Evolutionary conservation across 2,888 invertebrate genomes (phyloP).

Genomic region (Agrotis puta): DNA sequence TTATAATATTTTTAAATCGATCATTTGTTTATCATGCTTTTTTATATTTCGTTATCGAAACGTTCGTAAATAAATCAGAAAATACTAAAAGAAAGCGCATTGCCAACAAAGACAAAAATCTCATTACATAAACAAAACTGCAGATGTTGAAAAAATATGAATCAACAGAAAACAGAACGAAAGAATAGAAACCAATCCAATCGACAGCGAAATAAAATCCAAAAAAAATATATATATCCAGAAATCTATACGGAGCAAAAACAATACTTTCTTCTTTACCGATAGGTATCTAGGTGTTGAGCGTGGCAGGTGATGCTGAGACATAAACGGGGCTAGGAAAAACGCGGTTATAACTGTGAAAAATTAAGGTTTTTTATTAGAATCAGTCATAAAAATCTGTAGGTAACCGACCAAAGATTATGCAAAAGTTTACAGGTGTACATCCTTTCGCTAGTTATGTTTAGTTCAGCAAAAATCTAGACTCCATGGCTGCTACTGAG

Average conservation of each 20-base stretch:
- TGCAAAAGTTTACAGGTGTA: too few species aligned
- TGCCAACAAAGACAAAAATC: neutral
- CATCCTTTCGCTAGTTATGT: too few species aligned
- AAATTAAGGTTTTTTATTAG: neutral
- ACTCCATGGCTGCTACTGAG: too few species aligned
- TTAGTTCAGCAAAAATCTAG: too few species aligned
- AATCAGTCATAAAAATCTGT: too few species aligned
- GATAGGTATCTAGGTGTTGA: slow-evolving; percentile 58
- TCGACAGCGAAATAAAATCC: slow-evolving; percentile 55
- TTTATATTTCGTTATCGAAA: too few species aligned
- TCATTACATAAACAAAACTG: slow-evolving; percentile 8
- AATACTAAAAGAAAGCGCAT: neutral
- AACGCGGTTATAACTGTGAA: neutral
- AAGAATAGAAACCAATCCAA: slow-evolving; percentile 56
- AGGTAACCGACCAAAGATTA: too few species aligned
- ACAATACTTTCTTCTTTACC: slow-evolving; percentile 57
- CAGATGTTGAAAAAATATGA: slow-evolving; percentile 49
- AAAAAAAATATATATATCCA: slow-evolving; percentile 54
- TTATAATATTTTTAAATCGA: too few species aligned
- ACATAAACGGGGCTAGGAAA: slow-evolving; percentile 40
- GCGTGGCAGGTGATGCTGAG: slow-evolving; percentile 57
- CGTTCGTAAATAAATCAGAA: neutral
- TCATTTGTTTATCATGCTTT: too few species aligned
- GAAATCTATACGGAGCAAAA: slow-evolving; percentile 53
- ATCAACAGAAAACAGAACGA: slow-evolving; percentile 46